Evolutionary conservation across 2,113 vertebrate genomes (phyloP).

Genomic region (Sylvilagus bachmani): DNA sequence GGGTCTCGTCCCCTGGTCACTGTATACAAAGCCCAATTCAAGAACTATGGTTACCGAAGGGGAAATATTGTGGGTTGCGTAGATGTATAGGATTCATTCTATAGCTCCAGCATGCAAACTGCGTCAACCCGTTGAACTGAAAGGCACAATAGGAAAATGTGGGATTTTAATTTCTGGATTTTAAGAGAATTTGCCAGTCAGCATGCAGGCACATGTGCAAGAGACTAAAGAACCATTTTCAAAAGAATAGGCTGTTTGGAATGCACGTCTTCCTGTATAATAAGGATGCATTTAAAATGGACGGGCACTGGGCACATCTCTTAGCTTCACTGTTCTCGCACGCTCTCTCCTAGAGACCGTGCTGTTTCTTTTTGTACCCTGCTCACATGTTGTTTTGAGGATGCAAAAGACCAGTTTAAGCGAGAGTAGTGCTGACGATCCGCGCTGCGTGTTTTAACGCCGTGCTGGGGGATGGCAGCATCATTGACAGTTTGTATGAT

Average conservation of each 20-base stretch:
- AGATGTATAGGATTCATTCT: neutral
- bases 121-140: constrained; percentile 71
- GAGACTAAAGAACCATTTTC: constrained; percentile 73
- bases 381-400: constrained; percentile 70
- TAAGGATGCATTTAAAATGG: constrained; percentile 83
- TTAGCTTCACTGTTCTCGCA: constrained; percentile 62
- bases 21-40: neutral
- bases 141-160: constrained; percentile 66
- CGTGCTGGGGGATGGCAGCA: constrained; percentile 12
- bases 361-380: constrained; percentile 57
- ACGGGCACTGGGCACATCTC: constrained; percentile 53
- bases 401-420: constrained; percentile 67
- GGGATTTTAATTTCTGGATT: constrained; percentile 73
- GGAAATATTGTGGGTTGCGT: neutral
- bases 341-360: constrained; percentile 73
- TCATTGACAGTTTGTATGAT: constrained; percentile 7
- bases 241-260: constrained; percentile 75
- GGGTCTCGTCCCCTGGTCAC: neutral
- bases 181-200: constrained; percentile 74
- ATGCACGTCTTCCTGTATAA: constrained; percentile 74
- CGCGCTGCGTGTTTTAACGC: neutral
- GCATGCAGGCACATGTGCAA: constrained; percentile 57
- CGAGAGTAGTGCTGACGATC: neutral
- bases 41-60: neutral
- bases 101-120: constrained; percentile 32